Conservation (phyloP, 2,113 vertebrate genomes). For the Chionis minor region DNA sequence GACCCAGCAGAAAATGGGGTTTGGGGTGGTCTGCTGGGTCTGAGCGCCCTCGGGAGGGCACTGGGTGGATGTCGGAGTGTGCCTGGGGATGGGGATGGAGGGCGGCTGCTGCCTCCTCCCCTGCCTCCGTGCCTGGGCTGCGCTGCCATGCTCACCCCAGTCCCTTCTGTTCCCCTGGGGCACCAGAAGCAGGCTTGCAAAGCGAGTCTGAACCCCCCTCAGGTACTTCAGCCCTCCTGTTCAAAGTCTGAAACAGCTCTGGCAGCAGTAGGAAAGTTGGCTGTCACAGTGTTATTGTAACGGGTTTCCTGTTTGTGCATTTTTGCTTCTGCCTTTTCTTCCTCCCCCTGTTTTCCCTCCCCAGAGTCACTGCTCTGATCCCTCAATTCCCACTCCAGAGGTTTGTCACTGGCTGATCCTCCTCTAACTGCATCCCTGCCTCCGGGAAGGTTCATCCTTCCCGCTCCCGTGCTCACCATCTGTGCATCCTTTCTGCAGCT, state of each 20-base stretch:
- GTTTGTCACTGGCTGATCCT: not conserved
- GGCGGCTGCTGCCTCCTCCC: not conserved
- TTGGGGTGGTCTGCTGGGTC: not conserved
- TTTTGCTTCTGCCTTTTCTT: not conserved
- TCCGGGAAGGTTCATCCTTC: not conserved
- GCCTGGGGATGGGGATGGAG: not conserved
- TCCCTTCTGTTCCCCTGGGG: not conserved
- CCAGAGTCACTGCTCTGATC: not conserved
- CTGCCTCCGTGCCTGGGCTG: not conserved
- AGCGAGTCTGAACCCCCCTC: not conserved
- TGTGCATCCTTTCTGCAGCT: not conserved
- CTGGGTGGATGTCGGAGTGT: not conserved
- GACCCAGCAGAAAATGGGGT: not conserved
- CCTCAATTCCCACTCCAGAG: accelerated
- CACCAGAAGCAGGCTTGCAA: not conserved
- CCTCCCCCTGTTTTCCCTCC: not conserved
- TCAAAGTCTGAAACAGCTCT: not conserved
- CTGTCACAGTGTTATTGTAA: not conserved
- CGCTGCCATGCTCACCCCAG: accelerated
- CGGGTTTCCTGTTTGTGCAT: not conserved
- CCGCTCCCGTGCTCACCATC: not conserved
- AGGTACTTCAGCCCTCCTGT: not conserved
- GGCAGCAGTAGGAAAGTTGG: not conserved
- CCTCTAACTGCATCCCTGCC: not conserved
- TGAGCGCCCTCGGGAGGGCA: not conserved